Evolutionary conservation across 2,797 vertebrate genomes (phyloP), one percentile per base, ranked within the genome.

Genomic region (Brachyrhaphis roseni): DNA sequence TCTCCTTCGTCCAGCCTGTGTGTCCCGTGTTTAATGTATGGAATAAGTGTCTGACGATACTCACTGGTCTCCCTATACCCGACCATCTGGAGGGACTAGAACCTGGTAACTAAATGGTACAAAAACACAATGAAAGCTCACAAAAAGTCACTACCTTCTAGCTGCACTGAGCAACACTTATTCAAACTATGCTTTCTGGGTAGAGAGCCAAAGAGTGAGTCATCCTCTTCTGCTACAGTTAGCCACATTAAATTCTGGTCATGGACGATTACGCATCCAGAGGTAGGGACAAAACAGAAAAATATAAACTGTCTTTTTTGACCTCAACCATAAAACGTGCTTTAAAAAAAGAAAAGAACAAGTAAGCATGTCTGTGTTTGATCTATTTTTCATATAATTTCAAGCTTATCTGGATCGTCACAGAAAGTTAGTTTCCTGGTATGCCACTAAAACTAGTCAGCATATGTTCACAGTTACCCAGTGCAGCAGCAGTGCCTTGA

Each of bases 11-110:
- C 16, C 98, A 99, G 92, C 98, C 98, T 0, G 97, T 99, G 88
- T 99, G 98, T 80, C 98, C 98, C 18, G 98, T 98, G 0, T 99
- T 99, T 89, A 99, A 98, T 1, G 97, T 99, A 87, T 99, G 98
- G 98, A 99, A 99, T 90, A 99, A 98, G 90, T 98, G 98, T 93
- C 93, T 99, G 94, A 99, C 98, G 49, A 97, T 99, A 77, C 97
- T 99, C 89, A 99, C 97, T 0, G 98, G 98, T 26, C 97, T 99
- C 49, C 98, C 98, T 31, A 99, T 99, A 91, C 98, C 98, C 0
- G 98, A 99, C 88, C 98, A 99, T 82, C 94, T 99, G 75, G 98
- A 99, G 90, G 97, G 94, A 76, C 91, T 95, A 0, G 98, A 99
- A 84, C 94, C 96, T 76, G 92, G 96, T 0, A 95, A 97, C 91